Conservation (phyloP, 2,888 invertebrate species). For the Platycheirus rosarum region DNA sequence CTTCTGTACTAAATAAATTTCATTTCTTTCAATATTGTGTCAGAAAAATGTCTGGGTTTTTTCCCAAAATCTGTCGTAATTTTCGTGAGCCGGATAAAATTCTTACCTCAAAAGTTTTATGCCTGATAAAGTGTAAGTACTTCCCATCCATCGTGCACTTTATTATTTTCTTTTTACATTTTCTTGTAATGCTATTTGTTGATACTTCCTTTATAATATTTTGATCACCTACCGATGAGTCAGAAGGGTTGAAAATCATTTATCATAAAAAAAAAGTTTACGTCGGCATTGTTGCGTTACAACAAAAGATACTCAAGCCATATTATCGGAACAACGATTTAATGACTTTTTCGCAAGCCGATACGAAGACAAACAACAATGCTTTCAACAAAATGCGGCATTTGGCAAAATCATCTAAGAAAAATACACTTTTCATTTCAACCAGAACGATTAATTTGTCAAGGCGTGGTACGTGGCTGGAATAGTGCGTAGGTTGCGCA, state of each 20-base stretch:
- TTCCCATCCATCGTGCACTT: no score
- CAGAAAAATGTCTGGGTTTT: no score
- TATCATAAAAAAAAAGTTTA: slow-evolving; percentile 46
- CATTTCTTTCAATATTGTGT: no score
- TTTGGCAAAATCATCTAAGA: slow-evolving; percentile 22
- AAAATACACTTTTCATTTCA: slow-evolving; percentile 50
- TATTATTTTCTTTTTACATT: no score
- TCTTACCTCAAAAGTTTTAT: no score
- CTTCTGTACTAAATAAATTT: no score
- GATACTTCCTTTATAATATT: neutral
- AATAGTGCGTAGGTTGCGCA: slow-evolving; percentile 25
- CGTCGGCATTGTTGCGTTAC: slow-evolving; percentile 13
- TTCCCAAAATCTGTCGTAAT: no score
- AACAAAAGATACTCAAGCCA: slow-evolving; percentile 46
- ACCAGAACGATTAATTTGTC: slow-evolving; percentile 40
- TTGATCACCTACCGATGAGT: slow-evolving; percentile 41
- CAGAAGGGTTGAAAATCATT: slow-evolving; percentile 46
- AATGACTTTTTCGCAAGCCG: slow-evolving; percentile 61
- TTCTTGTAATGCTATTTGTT: no score
- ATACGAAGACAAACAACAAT: slow-evolving; percentile 49
- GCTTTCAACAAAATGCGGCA: slow-evolving; percentile 32
- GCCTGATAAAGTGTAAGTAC: no score
- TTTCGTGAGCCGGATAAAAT: no score
- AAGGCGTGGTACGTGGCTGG: slow-evolving; percentile 31
- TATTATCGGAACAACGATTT: slow-evolving; percentile 62